phyloP scores from a whole-genome alignment of 2,797 vertebrate genomes.

The Channallabes apus region DNA sequence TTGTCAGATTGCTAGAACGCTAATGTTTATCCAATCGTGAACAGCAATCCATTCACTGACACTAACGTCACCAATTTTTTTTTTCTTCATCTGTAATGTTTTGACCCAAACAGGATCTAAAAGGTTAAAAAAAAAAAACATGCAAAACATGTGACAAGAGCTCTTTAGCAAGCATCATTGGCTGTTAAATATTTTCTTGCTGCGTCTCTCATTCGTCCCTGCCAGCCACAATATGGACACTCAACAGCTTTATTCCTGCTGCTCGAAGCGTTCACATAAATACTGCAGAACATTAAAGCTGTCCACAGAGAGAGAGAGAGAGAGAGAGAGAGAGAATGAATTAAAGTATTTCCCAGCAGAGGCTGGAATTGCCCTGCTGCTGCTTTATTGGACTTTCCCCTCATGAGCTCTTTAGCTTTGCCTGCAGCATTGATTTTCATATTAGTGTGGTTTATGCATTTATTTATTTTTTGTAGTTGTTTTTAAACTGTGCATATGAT shows the following conservation, averaged over 20 bases:
- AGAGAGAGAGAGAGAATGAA: conserved; percentile 75
- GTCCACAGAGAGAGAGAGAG: conserved; percentile 72
- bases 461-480: conserved; percentile 84
- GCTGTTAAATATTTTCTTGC: neutral
- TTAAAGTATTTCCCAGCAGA: conserved; percentile 78
- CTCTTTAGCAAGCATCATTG: neutral
- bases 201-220: conserved; percentile 53
- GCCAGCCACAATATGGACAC: conserved; percentile 74
- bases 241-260: conserved; percentile 75
- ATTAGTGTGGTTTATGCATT: conserved; percentile 81
- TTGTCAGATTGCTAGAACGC: neutral
- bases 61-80: neutral
- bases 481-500: conserved; percentile 83
- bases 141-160: neutral
- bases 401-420: conserved; percentile 64
- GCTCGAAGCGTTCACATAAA: conserved; percentile 73
- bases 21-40: neutral
- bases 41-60: neutral
- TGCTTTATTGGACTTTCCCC: conserved; percentile 76
- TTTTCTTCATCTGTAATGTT: neutral
- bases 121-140: neutral
- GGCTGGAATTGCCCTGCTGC: conserved; percentile 65
- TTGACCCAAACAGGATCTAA: neutral
- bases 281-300: conserved; percentile 81
- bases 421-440: conserved; percentile 79